Evolutionary conservation across 2,888 invertebrate genomes (phyloP), one percentile per base, ranked within the genome.

Genomic region (Leptothorax acervorum): DNA sequence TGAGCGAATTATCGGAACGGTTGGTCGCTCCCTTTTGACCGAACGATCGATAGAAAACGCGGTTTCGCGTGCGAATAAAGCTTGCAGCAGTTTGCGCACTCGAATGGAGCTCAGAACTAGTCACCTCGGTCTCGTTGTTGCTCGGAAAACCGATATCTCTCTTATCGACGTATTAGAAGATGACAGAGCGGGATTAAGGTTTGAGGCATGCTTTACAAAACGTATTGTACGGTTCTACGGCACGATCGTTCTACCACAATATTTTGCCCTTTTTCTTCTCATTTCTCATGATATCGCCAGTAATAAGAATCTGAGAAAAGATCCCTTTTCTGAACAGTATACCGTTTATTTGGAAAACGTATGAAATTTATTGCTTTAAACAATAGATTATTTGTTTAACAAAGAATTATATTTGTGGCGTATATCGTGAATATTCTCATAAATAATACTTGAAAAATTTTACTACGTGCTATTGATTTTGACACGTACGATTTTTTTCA

Each of bases 111-210:
- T 45, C 23, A 48, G 23, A 48, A 70, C 78, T 57, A 45, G 45
- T 68, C 63, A 51, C 15, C 35, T 31, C n/a, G 28, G 28, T 78
- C 31, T 78, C 31, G 31, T n/a, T n/a, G 53, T 48, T 48, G 42
- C 39, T 55, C 28, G 28, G 65, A 78, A 78, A 78, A 66, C 28
- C 78, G 45, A 78, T 78, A 78, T 57, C 66, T 78, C 45, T 55
- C 55, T 76, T 65, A 76, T 76, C 76, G 45, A 57, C 45, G 31
- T 78, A 66, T 45, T 78, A 57, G 55, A 66, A 78, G 53, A 57
- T 78, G 66, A 66, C 55, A 42, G 35, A 35, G 39, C 42, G 28
- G 15, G 42, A 68, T 76, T 76, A 65, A 45, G 31, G n/a, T 31
- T 42, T 5, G 23, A 28, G n/a, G 5, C 12, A 31, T n/a, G 76